Conservation (phyloP, 2,797 vertebrate species). For the Intellagama lesueurii region DNA sequence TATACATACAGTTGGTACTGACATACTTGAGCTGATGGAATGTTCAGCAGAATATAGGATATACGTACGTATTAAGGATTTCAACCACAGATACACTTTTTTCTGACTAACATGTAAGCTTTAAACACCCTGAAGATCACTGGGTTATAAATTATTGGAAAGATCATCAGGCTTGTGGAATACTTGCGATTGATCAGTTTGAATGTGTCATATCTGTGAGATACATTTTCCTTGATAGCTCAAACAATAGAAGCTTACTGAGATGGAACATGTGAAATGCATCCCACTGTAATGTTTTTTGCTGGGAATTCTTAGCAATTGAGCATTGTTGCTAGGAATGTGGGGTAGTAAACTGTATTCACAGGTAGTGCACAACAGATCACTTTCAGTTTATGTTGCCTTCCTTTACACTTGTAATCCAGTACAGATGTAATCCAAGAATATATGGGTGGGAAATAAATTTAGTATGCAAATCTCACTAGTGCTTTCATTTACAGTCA, state of each 20-base stretch:
- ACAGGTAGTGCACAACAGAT: neutral
- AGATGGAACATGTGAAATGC: neutral
- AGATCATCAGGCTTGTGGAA: neutral
- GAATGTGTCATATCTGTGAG: neutral
- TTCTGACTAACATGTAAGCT: neutral
- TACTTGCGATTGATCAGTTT: neutral
- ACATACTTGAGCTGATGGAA: too few relatives aligned
- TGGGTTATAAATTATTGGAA: neutral
- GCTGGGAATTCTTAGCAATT: neutral
- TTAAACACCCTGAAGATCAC: neutral
- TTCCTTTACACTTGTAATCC: neutral
- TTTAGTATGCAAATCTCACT: neutral
- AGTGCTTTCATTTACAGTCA: neutral
- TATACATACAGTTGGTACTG: too few relatives aligned
- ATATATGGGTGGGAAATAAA: neutral
- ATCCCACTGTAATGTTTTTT: neutral
- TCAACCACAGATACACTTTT: neutral
- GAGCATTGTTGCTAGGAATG: neutral
- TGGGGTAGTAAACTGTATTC: neutral
- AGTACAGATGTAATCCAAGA: neutral
- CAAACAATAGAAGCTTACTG: neutral
- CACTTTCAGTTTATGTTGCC: neutral
- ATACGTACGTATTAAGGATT: neutral
- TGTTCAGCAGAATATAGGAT: neutral
- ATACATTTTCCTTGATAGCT: neutral